These are phyloP conservation scores for Collichthys lucidus DNA, from an alignment of 2,113 vertebrate genomes.

Conservation along the genomic window DNA sequence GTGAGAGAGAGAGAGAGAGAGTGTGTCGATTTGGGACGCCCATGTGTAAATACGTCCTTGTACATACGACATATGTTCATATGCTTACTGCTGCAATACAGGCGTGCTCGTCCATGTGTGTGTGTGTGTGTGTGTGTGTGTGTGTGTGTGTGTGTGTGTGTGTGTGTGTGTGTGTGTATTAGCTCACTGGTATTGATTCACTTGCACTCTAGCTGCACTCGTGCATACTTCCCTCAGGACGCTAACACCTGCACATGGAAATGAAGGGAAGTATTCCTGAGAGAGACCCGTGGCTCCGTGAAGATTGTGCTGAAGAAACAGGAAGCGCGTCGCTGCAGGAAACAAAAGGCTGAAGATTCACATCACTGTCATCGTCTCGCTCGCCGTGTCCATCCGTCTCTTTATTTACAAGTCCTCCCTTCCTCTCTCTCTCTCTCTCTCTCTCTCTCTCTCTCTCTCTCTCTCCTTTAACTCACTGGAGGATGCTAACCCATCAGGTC, in stretches of 20 bases:
- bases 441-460: constrained; percentile 25
- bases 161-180: constrained; percentile 54
- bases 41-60: constrained; percentile 12
- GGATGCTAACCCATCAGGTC: constrained; percentile 83
- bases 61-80: constrained; percentile 18
- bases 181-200: constrained; percentile 71
- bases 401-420: constrained; percentile 64
- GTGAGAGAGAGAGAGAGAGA: constrained; percentile 24
- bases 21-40: constrained; percentile 39
- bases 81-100: neutral
- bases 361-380: constrained; percentile 46
- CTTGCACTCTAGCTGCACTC: constrained; percentile 71
- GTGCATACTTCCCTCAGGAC: constrained; percentile 67
- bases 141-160: no score
- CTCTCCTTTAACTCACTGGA: constrained; percentile 79
- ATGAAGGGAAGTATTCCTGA: constrained; percentile 54
- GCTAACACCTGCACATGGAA: constrained; percentile 73
- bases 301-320: neutral
- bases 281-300: constrained; percentile 19
- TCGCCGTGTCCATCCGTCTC: constrained; percentile 18
- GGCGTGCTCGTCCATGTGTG: neutral
- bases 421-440: constrained; percentile 24
- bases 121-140: no score
- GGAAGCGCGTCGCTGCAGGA: constrained; percentile 12
- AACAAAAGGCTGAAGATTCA: constrained; percentile 49